phyloP scores from a whole-genome alignment of 2,797 vertebrate genomes.

The Syngnathus acus region DNA sequence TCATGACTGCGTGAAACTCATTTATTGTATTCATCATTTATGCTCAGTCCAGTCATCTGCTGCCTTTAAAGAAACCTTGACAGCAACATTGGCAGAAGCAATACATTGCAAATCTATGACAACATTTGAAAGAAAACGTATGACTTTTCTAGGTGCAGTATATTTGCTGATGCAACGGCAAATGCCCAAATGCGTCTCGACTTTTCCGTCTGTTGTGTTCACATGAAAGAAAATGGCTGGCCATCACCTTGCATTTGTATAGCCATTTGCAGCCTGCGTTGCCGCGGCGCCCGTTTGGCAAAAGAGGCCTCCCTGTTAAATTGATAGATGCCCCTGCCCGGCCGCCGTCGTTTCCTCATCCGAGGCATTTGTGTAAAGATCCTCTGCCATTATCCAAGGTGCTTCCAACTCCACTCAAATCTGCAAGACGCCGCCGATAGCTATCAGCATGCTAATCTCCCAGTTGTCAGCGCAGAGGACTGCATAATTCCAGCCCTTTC shows the following conservation, averaged over 20 bases:
- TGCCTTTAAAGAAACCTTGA: too few species aligned
- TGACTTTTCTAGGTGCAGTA: background rate
- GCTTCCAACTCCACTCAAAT: constrained; percentile 2
- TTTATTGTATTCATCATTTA: too few species aligned
- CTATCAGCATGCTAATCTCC: constrained; percentile 37
- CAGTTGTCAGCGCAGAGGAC: constrained; percentile 26
- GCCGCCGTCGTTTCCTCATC: constrained; percentile 35
- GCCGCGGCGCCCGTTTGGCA: constrained; percentile 14
- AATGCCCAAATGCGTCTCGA: background rate
- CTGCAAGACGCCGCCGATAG: constrained; percentile 15
- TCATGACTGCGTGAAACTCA: too few species aligned
- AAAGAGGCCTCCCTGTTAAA: constrained; percentile 23
- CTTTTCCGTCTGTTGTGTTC: background rate
- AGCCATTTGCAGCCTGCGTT: background rate
- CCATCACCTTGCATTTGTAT: background rate
- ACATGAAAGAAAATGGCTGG: background rate
- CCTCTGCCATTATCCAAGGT: background rate
- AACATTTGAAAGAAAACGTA: background rate
- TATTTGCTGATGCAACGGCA: background rate
- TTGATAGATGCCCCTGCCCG: constrained; percentile 39
- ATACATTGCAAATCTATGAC: background rate
- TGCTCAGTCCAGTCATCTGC: too few species aligned
- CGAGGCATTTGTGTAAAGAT: constrained; percentile 9
- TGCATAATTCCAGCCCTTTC: constrained; percentile 40
- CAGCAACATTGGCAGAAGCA: background rate